Evolutionary conservation across 2,113 vertebrate species (phyloP), one percentile per base, ranked within the genome.

Genomic region (Hippocampus guttulatus): DNA sequence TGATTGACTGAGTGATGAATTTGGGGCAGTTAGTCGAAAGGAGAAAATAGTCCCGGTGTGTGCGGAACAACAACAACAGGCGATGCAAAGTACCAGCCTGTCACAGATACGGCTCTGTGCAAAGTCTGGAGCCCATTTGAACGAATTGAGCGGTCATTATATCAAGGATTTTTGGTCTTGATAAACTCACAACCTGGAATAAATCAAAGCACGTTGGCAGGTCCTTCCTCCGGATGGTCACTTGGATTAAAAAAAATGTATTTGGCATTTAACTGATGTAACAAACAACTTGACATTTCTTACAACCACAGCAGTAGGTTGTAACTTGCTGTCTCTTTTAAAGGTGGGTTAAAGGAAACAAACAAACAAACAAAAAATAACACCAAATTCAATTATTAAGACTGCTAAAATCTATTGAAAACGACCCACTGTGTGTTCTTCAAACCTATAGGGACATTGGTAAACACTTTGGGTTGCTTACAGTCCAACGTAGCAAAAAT

Each of bases 61-160:
- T 86, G 83, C 85, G 80, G 77, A 85, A 90, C 79, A 75, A 81
- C 81, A 83, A 81, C 81, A 83, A 81, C 84, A 84, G 84, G 73
- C 10, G 16, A 81, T 72, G 68, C 70, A 82, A 79, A 84, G 65
- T 80, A 76, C 60, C 40, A 1, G 74, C 76, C 72, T 73, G 77
- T 76, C 78, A 67, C 68, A 74, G 82, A 64, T 74, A 57, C 68
- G 68, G 75, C 54, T 55, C 47, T 27, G 51, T 62, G 70, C 60
- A 54, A 67, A 45, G 18, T 40, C 33, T 21, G 33, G 8, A 40
- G 61, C 23, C 18, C 41, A 41, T 70, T 79, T 78, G 38, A 68
- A 79, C 67, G 58, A 76, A 69, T 69, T 60, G 41, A 23, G 41
- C 69, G 74, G 54, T 66, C 61, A 4, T 69, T 64, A 64, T 77